These are phyloP conservation scores for Diabrotica balteata DNA, from an alignment of 2,888 invertebrate genomes.

Conservation along the genomic window DNA sequence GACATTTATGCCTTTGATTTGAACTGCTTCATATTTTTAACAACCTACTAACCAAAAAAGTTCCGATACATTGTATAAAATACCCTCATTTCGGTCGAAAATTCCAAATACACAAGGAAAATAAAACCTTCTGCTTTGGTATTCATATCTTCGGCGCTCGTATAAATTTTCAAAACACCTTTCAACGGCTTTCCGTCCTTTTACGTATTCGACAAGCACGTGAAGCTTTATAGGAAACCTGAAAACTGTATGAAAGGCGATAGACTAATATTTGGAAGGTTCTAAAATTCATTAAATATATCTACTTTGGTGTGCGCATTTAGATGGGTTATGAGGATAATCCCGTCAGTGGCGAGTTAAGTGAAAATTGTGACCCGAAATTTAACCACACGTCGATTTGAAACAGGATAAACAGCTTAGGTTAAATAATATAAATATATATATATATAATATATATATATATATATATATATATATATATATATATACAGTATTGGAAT, in stretches of 20 bases:
- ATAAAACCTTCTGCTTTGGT: neutral
- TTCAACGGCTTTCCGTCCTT: constrained; percentile 6
- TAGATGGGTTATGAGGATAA: too few relatives aligned
- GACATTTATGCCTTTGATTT: too few relatives aligned
- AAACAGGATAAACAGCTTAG: too few relatives aligned
- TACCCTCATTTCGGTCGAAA: neutral
- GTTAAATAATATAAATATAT: too few relatives aligned
- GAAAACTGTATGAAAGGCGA: neutral
- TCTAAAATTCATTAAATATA: constrained; percentile 1
- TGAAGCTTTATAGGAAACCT: neutral
- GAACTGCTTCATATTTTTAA: too few relatives aligned
- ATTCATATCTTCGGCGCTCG: constrained; percentile 3
- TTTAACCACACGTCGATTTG: too few relatives aligned
- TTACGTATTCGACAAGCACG: neutral
- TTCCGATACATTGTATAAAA: neutral
- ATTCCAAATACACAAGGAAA: neutral
- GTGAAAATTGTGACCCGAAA: constrained; percentile 4
- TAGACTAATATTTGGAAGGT: constrained; percentile 5
- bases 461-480: too few relatives aligned
- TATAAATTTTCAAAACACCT: constrained; percentile 2
- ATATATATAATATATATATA: too few relatives aligned
- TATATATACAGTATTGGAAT: too few relatives aligned
- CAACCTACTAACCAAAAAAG: neutral
- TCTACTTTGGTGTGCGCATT: neutral
- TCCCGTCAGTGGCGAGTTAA: too few relatives aligned